phyloP scores from a whole-genome alignment of 2,888 invertebrate species.

The Leucophora obtusa region DNA sequence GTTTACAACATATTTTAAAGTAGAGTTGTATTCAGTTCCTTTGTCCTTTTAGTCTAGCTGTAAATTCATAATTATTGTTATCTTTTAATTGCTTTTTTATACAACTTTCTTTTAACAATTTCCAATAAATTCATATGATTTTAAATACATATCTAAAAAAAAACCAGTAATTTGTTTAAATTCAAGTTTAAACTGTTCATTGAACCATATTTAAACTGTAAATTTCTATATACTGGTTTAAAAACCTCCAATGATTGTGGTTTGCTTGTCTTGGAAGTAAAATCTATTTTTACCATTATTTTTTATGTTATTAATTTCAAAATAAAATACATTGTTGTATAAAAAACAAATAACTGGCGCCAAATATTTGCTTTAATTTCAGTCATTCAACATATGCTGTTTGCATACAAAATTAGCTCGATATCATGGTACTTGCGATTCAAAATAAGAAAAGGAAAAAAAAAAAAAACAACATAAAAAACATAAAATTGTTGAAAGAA shows the following conservation, averaged over 20 bases:
- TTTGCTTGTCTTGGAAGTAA: neutral
- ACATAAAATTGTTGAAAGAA: slow-evolving; percentile 9
- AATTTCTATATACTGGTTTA: neutral
- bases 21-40: too few species aligned
- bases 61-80: neutral
- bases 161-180: neutral
- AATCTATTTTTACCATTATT: slow-evolving; percentile 26
- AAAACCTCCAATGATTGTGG: neutral
- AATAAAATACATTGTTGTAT: neutral
- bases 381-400: slow-evolving; percentile 43
- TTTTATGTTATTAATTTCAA: slow-evolving; percentile 39
- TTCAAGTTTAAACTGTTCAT: neutral
- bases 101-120: neutral
- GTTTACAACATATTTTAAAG: too few species aligned
- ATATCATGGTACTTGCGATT: neutral
- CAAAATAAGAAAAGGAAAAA: slow-evolving; percentile 3
- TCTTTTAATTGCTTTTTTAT: neutral
- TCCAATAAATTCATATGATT: neutral
- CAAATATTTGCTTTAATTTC: slow-evolving; percentile 54
- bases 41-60: too few species aligned
- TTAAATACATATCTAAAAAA: neutral
- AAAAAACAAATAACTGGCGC: slow-evolving; percentile 49
- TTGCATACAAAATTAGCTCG: slow-evolving; percentile 46
- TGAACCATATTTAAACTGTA: neutral
- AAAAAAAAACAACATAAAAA: slow-evolving; percentile 18